Conservation (phyloP, 2,113 vertebrate genomes). For the Gnathonemus echidnorhynchus region DNA sequence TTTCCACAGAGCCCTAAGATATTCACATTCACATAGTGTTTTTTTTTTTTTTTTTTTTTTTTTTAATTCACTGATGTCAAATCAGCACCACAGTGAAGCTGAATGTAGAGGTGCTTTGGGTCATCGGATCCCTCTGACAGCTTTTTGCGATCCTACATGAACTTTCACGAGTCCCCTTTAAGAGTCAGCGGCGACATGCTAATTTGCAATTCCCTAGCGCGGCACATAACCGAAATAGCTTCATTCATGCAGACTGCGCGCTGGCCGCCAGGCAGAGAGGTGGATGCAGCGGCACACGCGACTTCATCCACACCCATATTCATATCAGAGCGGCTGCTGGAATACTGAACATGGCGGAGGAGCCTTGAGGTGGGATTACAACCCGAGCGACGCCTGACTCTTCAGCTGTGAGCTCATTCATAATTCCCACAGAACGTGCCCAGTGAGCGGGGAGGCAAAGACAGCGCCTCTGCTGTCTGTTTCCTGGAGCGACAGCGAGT, state of each 20-base stretch:
- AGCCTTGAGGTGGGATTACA: slow-evolving; percentile 12
- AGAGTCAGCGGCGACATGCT: neutral
- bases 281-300: neutral
- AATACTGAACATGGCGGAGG: neutral
- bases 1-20: neutral
- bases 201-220: neutral
- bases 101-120: neutral
- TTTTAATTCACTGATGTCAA: neutral
- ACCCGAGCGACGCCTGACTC: neutral
- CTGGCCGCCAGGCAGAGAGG: neutral
- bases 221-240: neutral
- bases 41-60: neutral
- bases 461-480: neutral
- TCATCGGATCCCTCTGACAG: neutral
- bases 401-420: slow-evolving; percentile 20
- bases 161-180: neutral
- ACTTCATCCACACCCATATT: neutral
- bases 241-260: slow-evolving; percentile 4
- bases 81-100: neutral
- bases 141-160: neutral
- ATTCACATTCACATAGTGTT: neutral
- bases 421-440: neutral
- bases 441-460: neutral
- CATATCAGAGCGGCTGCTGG: neutral
- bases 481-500: neutral